Evolutionary conservation across 2,888 invertebrate genomes (phyloP).

Genomic region (Drosophila koepferae): DNA sequence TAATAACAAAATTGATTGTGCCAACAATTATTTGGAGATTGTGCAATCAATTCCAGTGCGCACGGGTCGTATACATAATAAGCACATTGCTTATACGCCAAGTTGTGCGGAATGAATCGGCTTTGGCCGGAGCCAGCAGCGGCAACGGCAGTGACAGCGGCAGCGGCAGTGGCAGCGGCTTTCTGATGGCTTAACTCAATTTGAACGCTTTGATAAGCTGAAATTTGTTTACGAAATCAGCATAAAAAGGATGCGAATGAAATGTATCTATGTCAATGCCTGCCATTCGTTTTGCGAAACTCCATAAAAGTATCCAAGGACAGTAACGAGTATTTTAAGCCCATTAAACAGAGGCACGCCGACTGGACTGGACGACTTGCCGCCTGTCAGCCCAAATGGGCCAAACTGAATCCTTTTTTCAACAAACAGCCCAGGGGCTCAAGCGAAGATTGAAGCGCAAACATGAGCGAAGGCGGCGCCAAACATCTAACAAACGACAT

Average conservation of each 20-base stretch:
- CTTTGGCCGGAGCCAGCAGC: neutral
- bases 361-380: neutral
- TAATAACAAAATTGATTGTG: conserved; percentile 32
- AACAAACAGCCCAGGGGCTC: conserved; percentile 1
- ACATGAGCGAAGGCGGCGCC: conserved; percentile 32
- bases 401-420: conserved; percentile 44
- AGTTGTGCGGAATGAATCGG: conserved; percentile 34
- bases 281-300: conserved; percentile 73
- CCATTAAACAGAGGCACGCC: conserved; percentile 60
- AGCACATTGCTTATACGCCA: conserved; percentile 59
- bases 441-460: conserved; percentile 8
- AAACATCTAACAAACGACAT: conserved; percentile 60
- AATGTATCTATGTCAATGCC: conserved; percentile 76
- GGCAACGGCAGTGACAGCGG: neutral
- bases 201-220: conserved; percentile 59
- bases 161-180: neutral
- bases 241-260: conserved; percentile 71
- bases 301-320: conserved; percentile 62
- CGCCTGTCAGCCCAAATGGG: conserved; percentile 21
- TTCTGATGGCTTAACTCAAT: conserved; percentile 65
- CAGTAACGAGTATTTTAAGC: conserved; percentile 60
- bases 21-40: conserved; percentile 44
- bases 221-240: conserved; percentile 60
- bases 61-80: conserved; percentile 53
- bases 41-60: conserved; percentile 44